Evolutionary conservation across 2,797 vertebrate genomes (phyloP).

Genomic region (Clarias fuscus): DNA sequence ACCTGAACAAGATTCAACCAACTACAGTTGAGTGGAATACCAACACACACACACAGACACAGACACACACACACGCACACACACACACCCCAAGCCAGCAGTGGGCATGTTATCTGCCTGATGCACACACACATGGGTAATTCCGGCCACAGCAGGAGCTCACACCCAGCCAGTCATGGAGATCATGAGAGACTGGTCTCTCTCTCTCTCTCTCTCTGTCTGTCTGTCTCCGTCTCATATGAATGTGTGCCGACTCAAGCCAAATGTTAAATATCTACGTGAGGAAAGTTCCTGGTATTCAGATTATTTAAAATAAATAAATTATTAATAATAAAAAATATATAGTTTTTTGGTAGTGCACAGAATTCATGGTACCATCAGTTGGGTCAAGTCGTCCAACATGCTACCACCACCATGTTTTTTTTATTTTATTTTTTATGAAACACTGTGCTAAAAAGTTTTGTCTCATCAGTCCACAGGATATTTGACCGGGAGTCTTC

Average conservation of each 20-base stretch:
- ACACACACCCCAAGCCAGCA: not conserved
- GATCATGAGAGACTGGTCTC: not conserved
- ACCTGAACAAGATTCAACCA: not conserved
- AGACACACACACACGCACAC: conserved; percentile 7
- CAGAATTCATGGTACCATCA: too few species aligned
- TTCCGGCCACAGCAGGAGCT: conserved; percentile 38
- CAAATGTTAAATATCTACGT: not conserved
- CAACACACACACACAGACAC: conserved; percentile 28
- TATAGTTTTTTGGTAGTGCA: too few species aligned
- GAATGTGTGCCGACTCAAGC: not conserved
- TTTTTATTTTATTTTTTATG: too few species aligned
- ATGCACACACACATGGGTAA: conserved; percentile 38
- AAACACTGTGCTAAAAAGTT: too few species aligned
- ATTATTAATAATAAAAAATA: too few species aligned
- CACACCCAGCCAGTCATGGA: conserved; percentile 32
- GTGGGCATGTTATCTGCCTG: conserved; percentile 34
- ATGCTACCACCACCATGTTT: too few species aligned
- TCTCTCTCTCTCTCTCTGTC: not conserved
- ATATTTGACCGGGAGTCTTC: too few species aligned
- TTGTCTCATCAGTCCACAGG: too few species aligned
- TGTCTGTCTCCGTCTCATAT: not conserved
- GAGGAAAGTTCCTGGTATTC: not conserved
- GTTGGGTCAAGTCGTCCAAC: too few species aligned
- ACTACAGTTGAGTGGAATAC: conserved; percentile 11
- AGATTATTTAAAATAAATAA: too few species aligned